phyloP scores from a whole-genome alignment of 2,888 invertebrate species.

The Megastigmus dorsalis region DNA sequence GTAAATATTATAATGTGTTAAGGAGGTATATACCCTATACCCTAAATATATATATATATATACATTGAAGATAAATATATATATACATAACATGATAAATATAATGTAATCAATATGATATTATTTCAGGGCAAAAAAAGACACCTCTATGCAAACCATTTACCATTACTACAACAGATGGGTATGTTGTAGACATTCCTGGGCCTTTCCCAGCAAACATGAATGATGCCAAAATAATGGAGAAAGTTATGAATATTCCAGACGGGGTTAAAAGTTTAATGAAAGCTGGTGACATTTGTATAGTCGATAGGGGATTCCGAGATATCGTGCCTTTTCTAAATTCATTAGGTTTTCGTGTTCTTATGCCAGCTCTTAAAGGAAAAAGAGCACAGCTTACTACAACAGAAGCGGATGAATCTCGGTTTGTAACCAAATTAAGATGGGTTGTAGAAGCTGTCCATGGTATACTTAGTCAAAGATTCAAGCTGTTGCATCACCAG shows the following conservation, averaged over 20 bases:
- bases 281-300: too few relatives aligned
- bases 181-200: constrained; percentile 47
- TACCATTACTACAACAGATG: constrained; percentile 47
- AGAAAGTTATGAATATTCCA: too few relatives aligned
- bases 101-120: too few relatives aligned
- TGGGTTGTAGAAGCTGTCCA: constrained; percentile 58
- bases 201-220: constrained; percentile 43
- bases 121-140: constrained; percentile 54
- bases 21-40: too few relatives aligned
- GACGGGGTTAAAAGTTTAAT: too few relatives aligned
- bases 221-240: too few relatives aligned
- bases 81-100: too few relatives aligned
- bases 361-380: constrained; percentile 59
- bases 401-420: constrained; percentile 55
- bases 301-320: constrained; percentile 55
- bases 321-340: constrained; percentile 36
- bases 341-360: constrained; percentile 50
- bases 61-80: too few relatives aligned
- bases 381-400: constrained; percentile 55
- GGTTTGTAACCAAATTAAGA: constrained; percentile 53
- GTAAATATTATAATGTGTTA: too few relatives aligned
- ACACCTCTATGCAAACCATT: constrained; percentile 51
- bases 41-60: too few relatives aligned
- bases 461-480: constrained; percentile 56
- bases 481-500: constrained; percentile 52